These are phyloP conservation scores for Tenebrosternarchus preto DNA, from an alignment of 2,113 vertebrate genomes.

Conservation along the genomic window DNA sequence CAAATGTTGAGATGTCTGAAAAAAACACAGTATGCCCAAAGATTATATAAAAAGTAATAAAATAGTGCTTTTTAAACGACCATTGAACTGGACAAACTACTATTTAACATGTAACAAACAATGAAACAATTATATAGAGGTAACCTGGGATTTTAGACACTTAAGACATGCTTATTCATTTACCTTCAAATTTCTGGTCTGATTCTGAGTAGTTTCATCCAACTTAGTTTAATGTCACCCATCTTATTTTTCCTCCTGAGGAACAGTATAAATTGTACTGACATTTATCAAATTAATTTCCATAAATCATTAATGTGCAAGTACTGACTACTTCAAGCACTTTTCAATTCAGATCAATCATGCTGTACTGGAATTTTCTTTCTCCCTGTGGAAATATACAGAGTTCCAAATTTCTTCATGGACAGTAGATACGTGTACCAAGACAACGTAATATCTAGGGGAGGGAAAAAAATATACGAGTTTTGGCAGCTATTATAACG, in stretches of 20 bases:
- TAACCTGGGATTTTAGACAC: constrained; percentile 35
- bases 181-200: neutral
- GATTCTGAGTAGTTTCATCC: constrained; percentile 17
- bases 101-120: constrained; percentile 70
- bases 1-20: constrained; percentile 58
- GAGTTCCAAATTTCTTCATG: neutral
- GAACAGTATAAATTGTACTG: neutral
- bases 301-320: neutral
- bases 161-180: constrained; percentile 57
- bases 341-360: constrained; percentile 18
- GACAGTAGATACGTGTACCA: neutral
- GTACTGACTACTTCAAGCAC: constrained; percentile 16
- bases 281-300: neutral
- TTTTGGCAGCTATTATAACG: constrained; percentile 27
- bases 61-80: constrained; percentile 74
- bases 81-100: constrained; percentile 69
- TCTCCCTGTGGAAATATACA: neutral
- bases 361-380: constrained; percentile 5
- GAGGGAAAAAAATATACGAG: neutral
- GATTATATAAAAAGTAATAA: constrained; percentile 78
- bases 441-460: neutral
- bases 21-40: constrained; percentile 58
- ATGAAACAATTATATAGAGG: constrained; percentile 42
- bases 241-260: neutral
- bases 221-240: neutral